Evolutionary conservation across 2,888 invertebrate genomes (phyloP), one percentile per base, ranked within the genome.

Genomic region (Lypha dubia): DNA sequence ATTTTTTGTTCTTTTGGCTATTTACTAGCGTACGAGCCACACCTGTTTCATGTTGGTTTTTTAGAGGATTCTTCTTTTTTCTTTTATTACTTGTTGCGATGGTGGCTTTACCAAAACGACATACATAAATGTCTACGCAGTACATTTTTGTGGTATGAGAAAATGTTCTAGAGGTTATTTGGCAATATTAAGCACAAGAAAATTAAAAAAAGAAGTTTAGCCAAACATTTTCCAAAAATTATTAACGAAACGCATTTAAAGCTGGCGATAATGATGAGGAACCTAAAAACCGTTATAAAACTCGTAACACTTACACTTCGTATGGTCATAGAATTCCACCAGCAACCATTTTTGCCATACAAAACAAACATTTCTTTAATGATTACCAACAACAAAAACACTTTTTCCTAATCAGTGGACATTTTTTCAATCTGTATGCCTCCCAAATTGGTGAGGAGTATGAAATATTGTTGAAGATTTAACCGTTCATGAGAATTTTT

Each of bases 31-130:
- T 77, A 77, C 77, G 74, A 84, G 86, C 87, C 87, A 87, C 87
- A 87, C 87, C 87, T 87, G 87, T 87, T 87, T 87, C 87, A 87
- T 87, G 86, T 87, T 86, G 15, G 3, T 5, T 77, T 41, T 63
- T 41, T 53, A 44, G 44, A 17, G 35, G 49, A 58, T 17, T 38
- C 8, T 24, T 38, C 67, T 65, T 56, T 6, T 67, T 13, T 24
- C 17, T 65, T 32, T 58, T 32, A 32, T 22, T 9, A 41, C 56
- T 46, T n/a, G n/a, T 63, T 68, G 28, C 49, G 38, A 70, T 79
- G 75, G 67, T 83, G 79, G 83, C 83, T 62, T 49, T 17, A 6
- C 20, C 41, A 28, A 63, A 79, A 76, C 73, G 74, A 84, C 80
- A 77, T 84, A 84, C 80, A 77, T 84, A 74, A 77, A 77, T 84